Conservation (phyloP, 2,113 vertebrate species). For the Pluvianellus socialis region DNA sequence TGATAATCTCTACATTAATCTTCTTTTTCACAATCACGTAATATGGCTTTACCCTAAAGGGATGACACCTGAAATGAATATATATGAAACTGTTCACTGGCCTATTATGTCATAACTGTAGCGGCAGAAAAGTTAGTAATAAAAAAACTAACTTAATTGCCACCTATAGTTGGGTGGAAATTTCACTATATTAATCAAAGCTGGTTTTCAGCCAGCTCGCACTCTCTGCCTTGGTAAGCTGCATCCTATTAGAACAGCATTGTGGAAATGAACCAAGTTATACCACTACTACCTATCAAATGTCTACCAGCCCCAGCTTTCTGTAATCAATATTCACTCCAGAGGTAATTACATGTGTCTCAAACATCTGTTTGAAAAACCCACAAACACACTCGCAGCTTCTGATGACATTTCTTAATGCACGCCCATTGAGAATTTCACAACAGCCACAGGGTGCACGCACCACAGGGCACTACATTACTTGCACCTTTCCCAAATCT, state of each 20-base stretch:
- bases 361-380: not conserved
- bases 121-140: not conserved
- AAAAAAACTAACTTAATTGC: not conserved
- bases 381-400: not conserved
- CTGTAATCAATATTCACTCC: not conserved
- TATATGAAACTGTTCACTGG: not conserved
- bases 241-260: rapidly evolving
- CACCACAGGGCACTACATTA: too few species aligned
- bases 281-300: not conserved
- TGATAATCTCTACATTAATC: not conserved
- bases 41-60: not conserved
- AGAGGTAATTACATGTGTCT: not conserved
- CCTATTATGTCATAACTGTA: not conserved
- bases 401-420: not conserved
- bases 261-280: not conserved
- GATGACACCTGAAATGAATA: not conserved
- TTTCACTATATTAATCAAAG: not conserved
- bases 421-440: not conserved
- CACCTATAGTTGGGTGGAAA: not conserved
- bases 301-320: not conserved
- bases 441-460: not conserved
- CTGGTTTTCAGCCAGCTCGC: not conserved
- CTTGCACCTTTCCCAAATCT: not conserved
- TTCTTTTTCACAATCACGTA: not conserved
- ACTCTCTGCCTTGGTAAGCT: not conserved